Evolutionary conservation across 2,113 vertebrate genomes (phyloP).

Genomic region (Mionectes macconnelli): DNA sequence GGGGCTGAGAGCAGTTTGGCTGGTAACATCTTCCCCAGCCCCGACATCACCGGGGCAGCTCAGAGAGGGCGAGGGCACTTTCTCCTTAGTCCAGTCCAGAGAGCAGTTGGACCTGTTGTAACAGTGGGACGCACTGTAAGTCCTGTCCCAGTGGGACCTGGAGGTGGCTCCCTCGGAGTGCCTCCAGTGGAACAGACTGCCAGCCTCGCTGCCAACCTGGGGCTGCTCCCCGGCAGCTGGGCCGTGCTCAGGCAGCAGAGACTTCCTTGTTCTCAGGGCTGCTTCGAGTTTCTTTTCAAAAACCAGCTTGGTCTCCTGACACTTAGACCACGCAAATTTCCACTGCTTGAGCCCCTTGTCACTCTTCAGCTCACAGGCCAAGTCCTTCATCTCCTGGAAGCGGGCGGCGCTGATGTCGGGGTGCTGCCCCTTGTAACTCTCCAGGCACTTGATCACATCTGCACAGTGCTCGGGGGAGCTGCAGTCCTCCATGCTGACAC

Average conservation of each 20-base stretch:
- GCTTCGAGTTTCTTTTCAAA: slow-evolving; percentile 83
- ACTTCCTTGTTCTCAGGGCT: slow-evolving; percentile 65
- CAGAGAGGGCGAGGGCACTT: neutral
- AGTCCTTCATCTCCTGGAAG: slow-evolving; percentile 85
- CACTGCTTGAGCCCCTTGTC: slow-evolving; percentile 82
- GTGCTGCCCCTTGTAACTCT: slow-evolving; percentile 77
- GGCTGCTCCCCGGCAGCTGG: neutral
- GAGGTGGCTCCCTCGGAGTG: slow-evolving; percentile 29
- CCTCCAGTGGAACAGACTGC: neutral
- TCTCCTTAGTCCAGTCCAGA: slow-evolving; percentile 49
- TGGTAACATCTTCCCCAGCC: neutral
- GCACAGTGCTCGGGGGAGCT: slow-evolving; percentile 60
- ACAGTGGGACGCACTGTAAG: slow-evolving; percentile 13
- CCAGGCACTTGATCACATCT: slow-evolving; percentile 70
- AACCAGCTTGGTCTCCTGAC: slow-evolving; percentile 83
- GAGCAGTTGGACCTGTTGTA: slow-evolving; percentile 36
- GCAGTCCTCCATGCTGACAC: slow-evolving; percentile 80
- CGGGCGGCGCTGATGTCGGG: slow-evolving; percentile 73
- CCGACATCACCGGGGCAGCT: neutral
- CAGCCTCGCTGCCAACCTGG: neutral
- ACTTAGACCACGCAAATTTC: slow-evolving; percentile 82
- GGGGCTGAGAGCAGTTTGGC: neutral
- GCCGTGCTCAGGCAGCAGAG: neutral
- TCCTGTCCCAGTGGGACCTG: slow-evolving; percentile 48
- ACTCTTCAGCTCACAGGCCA: slow-evolving; percentile 79